Percentiles rank a stretch among this genome's conserved stretches.
Conservation (phyloP, 2,113 vertebrate genomes). For the Cyprinodon brontotheroides region DNA sequence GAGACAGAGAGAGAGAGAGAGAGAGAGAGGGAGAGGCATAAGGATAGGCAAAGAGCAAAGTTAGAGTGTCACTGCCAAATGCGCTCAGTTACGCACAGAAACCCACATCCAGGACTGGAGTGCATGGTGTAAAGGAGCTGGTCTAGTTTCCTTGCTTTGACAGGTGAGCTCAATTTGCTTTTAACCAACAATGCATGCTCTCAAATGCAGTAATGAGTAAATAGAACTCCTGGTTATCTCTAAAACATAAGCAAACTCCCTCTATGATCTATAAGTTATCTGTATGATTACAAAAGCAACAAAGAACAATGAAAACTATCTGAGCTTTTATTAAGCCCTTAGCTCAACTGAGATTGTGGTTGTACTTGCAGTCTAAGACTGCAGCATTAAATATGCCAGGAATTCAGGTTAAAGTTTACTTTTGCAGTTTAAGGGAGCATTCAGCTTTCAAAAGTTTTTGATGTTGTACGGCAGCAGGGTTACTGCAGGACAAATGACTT, state of each 20-base stretch:
- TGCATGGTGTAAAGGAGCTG: constrained; percentile 27
- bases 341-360: not conserved
- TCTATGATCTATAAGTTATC: not conserved
- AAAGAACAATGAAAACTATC: not conserved
- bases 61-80: constrained; percentile 47
- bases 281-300: not conserved
- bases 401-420: constrained; percentile 12
- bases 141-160: constrained; percentile 26
- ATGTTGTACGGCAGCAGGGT: constrained; percentile 42
- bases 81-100: constrained; percentile 66
- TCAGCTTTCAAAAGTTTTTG: constrained; percentile 43
- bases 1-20: constrained; percentile 22
- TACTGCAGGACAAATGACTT: constrained; percentile 56
- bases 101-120: constrained; percentile 34
- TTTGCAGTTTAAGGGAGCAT: constrained; percentile 49
- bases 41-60: constrained; percentile 66
- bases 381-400: constrained; percentile 7
- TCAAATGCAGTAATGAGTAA: constrained; percentile 1
- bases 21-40: constrained; percentile 34
- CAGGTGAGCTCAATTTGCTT: constrained; percentile 49
- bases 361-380: constrained; percentile 1
- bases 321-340: not conserved
- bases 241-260: not conserved
- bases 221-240: not conserved
- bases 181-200: not conserved